These are phyloP conservation scores for Brachyrhaphis roseni DNA, from an alignment of 2,797 vertebrate species.

Conservation along the genomic window DNA sequence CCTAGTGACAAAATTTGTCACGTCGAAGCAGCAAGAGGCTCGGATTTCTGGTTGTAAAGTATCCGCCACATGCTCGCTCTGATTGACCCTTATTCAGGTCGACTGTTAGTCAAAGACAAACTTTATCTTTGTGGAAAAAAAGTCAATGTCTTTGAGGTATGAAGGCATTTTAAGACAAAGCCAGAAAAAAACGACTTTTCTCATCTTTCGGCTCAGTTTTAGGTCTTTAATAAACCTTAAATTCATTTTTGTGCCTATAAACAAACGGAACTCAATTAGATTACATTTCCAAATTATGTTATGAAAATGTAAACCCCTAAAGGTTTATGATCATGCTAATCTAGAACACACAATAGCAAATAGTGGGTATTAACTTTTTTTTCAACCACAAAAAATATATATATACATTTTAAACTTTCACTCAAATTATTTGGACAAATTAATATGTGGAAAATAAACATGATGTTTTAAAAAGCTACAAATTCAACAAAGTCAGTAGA, in stretches of 20 bases:
- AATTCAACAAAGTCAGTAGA: not conserved
- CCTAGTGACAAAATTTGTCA: conserved; percentile 51
- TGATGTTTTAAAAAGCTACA: not conserved
- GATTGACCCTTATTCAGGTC: conserved; percentile 20
- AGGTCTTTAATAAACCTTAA: conserved; percentile 4
- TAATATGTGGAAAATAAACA: not conserved
- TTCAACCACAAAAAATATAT: not conserved
- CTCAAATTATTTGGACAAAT: not conserved
- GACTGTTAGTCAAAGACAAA: conserved; percentile 5
- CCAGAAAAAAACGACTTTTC: not conserved
- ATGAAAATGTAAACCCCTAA: not conserved
- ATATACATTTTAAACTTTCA: not conserved
- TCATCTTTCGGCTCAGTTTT: not conserved
- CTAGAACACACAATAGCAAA: not conserved
- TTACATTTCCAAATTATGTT: not conserved
- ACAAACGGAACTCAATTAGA: conserved; percentile 3
- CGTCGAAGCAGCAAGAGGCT: conserved; percentile 28
- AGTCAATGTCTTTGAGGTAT: not conserved
- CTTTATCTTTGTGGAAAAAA: not conserved
- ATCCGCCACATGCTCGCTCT: conserved; percentile 22
- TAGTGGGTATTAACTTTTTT: not conserved
- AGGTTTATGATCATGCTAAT: not conserved
- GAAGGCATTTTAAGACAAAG: not conserved
- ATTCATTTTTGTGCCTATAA: not conserved
- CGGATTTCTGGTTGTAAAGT: conserved; percentile 27